A percentile compares a stretch with the other conserved stretches of the same genome.
Evolutionary conservation across 2,888 invertebrate species (phyloP).

Genomic region (Steinernema hermaphroditum): DNA sequence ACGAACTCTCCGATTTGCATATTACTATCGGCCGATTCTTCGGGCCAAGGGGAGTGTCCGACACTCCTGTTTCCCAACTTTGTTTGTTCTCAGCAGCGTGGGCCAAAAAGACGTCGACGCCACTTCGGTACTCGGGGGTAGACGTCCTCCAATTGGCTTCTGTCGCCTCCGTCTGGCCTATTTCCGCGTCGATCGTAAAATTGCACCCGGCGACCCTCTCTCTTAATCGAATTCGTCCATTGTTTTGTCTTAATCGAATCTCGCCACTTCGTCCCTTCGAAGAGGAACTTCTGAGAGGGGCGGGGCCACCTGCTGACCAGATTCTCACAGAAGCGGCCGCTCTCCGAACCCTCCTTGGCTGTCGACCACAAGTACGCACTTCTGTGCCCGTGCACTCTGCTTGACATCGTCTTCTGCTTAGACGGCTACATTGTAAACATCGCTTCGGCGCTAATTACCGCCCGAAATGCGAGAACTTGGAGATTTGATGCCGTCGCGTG

Average conservation of each 20-base stretch:
- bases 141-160: background rate
- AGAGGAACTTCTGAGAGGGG: conserved; percentile 3
- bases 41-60: no score
- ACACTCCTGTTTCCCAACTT: no score
- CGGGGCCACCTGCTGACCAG: background rate
- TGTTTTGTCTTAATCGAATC: conserved; percentile 30
- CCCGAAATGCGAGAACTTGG: background rate
- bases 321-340: background rate
- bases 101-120: no score
- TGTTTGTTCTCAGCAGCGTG: no score
- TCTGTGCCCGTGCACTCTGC: no score
- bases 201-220: background rate
- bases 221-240: conserved; percentile 4
- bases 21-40: background rate
- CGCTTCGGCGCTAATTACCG: conserved; percentile 12
- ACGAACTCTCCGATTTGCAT: background rate
- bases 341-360: background rate
- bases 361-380: no score
- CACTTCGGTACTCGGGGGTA: background rate
- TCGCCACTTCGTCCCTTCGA: conserved; percentile 17
- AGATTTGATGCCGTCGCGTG: conserved; percentile 19
- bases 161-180: background rate
- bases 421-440: conserved; percentile 10
- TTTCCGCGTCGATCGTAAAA: conserved; percentile 27
- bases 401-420: background rate